Percentiles rank a stretch among this genome's conserved stretches.
These are phyloP conservation scores for Scophthalmus maximus DNA, from an alignment of 2,113 vertebrate genomes.

Conservation along the genomic window DNA sequence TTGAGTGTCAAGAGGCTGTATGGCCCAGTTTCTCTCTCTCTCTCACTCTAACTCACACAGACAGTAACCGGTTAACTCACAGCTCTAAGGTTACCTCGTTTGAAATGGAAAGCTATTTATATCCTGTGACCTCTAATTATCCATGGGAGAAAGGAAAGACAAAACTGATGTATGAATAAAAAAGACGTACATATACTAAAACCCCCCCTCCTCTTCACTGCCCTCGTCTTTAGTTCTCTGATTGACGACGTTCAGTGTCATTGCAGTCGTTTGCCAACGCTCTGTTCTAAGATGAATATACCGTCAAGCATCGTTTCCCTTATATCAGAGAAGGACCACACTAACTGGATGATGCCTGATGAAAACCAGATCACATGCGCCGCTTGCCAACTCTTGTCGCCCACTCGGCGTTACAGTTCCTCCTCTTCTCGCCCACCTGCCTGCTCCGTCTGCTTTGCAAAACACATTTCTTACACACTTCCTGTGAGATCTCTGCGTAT, in stretches of 20 bases:
- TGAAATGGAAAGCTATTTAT: conserved; percentile 40
- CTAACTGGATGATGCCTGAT: conserved; percentile 29
- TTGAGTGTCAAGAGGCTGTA: conserved; percentile 42
- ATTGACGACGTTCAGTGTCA: neutral
- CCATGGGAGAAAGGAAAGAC: neutral
- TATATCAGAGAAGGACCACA: neutral
- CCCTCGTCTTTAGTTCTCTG: neutral
- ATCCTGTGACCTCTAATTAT: conserved; percentile 40
- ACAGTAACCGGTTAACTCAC: conserved; percentile 33
- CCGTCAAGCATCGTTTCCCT: neutral
- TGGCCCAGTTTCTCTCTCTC: conserved; percentile 48
- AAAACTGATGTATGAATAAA: neutral
- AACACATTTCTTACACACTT: conserved; percentile 36
- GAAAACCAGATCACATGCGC: conserved; percentile 16
- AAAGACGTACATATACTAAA: too few species aligned
- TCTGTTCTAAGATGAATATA: neutral
- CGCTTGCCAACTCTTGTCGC: conserved; percentile 31
- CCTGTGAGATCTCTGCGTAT: conserved; percentile 17
- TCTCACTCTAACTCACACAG: neutral
- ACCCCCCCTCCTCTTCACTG: too few species aligned
- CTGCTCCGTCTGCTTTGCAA: conserved; percentile 53
- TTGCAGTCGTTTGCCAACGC: too few species aligned
- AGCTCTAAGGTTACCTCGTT: conserved; percentile 41
- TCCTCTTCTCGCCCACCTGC: conserved; percentile 49
- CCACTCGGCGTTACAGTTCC: conserved; percentile 35